phyloP scores from a whole-genome alignment of 2,113 vertebrate genomes.

The Furnarius figulus region DNA sequence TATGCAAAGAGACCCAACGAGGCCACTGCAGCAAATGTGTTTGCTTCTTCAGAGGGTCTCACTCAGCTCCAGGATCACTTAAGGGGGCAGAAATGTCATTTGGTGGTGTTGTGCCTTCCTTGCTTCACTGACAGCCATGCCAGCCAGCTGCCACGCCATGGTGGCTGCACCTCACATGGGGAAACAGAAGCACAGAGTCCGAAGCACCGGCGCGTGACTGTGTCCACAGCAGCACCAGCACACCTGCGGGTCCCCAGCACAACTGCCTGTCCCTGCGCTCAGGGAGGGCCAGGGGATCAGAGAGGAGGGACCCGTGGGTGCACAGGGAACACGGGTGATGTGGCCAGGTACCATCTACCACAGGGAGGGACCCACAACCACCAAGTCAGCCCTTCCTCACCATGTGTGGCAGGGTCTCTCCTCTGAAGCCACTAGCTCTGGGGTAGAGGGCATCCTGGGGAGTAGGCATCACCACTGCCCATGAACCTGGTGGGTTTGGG shows the following conservation, averaged over 20 bases:
- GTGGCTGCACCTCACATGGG: background rate
- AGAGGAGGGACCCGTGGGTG: background rate
- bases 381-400: background rate
- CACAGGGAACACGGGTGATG: background rate
- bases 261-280: accelerated
- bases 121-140: background rate
- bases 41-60: background rate
- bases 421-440: background rate
- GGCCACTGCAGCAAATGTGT: background rate
- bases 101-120: background rate
- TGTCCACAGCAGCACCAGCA: background rate
- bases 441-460: no score
- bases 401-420: accelerated
- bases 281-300: background rate
- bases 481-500: background rate
- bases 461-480: background rate
- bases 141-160: accelerated
- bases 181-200: background rate
- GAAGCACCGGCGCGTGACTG: accelerated
- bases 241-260: accelerated
- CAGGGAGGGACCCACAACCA: accelerated
- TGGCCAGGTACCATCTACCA: background rate
- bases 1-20: accelerated
- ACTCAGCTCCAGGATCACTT: background rate
- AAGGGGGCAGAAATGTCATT: accelerated